Evolutionary conservation across 2,113 vertebrate species (phyloP).

Genomic region (Typhlomys cinereus): DNA sequence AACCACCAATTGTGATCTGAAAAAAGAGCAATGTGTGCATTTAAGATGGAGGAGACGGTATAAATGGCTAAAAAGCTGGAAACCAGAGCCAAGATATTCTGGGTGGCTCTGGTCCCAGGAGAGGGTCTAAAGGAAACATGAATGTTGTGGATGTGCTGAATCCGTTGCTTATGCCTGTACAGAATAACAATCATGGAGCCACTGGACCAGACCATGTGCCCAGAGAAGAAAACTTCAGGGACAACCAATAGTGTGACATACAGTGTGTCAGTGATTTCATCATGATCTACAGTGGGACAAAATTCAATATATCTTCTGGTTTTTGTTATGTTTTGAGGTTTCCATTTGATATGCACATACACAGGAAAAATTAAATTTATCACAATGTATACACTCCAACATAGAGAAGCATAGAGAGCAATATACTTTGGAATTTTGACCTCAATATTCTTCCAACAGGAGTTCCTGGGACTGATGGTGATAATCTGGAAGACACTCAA

Average conservation of each 20-base stretch:
- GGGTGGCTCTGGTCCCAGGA: background rate
- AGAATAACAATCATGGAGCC: background rate
- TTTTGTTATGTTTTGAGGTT: background rate
- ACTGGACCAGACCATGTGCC: background rate
- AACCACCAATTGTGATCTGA: accelerated
- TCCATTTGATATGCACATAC: background rate
- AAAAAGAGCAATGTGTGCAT: accelerated
- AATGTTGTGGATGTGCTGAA: background rate
- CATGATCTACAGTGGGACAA: background rate
- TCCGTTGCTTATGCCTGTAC: background rate
- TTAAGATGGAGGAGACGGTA: background rate
- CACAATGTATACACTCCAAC: background rate
- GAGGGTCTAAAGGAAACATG: background rate
- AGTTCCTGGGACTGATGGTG: background rate
- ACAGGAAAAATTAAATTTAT: background rate
- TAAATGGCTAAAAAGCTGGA: background rate
- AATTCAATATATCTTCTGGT: background rate
- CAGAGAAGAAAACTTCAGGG: background rate
- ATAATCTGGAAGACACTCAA: background rate
- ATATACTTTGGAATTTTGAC: background rate
- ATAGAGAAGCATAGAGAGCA: background rate
- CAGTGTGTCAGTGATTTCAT: background rate
- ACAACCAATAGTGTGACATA: background rate
- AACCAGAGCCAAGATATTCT: background rate
- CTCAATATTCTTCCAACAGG: background rate